Conservation (phyloP, 2,888 invertebrate species). For the Sialis fuliginosa region DNA sequence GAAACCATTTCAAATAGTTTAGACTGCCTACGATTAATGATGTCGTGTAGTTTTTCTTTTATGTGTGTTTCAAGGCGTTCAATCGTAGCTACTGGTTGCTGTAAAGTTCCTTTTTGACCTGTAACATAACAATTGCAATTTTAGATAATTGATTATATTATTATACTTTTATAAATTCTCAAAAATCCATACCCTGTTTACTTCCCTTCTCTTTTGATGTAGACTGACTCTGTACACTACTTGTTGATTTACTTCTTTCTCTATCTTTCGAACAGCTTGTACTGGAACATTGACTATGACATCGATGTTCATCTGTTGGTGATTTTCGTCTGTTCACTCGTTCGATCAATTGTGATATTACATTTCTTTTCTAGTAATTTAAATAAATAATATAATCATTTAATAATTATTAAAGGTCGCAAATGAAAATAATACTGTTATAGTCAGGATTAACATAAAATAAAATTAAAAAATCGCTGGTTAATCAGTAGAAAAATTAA, state of each 20-base stretch:
- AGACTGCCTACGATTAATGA: slow-evolving; percentile 21
- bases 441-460: too few species aligned
- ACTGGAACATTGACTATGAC: slow-evolving; percentile 5
- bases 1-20: slow-evolving; percentile 3
- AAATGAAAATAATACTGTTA: too few species aligned
- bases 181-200: background rate
- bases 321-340: slow-evolving; percentile 15
- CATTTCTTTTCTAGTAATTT: slow-evolving; percentile 15
- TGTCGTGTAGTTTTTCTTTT: slow-evolving; percentile 27
- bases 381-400: too few species aligned
- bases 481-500: too few species aligned
- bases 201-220: background rate
- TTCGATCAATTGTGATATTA: slow-evolving; percentile 23
- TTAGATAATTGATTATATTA: too few species aligned
- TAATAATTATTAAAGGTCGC: too few species aligned
- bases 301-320: slow-evolving; percentile 2
- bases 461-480: too few species aligned
- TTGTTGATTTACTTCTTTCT: slow-evolving; percentile 21
- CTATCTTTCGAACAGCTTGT: slow-evolving; percentile 14
- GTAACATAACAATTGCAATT: too few species aligned
- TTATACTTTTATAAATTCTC: background rate
- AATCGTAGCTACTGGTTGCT: slow-evolving; percentile 12
- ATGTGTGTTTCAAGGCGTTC: slow-evolving; percentile 26
- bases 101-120: too few species aligned
- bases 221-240: background rate